A percentile compares a stretch with the other conserved stretches of the same genome.
Conservation (phyloP, 2,113 vertebrate species). For the Galeopterus variegatus region DNA sequence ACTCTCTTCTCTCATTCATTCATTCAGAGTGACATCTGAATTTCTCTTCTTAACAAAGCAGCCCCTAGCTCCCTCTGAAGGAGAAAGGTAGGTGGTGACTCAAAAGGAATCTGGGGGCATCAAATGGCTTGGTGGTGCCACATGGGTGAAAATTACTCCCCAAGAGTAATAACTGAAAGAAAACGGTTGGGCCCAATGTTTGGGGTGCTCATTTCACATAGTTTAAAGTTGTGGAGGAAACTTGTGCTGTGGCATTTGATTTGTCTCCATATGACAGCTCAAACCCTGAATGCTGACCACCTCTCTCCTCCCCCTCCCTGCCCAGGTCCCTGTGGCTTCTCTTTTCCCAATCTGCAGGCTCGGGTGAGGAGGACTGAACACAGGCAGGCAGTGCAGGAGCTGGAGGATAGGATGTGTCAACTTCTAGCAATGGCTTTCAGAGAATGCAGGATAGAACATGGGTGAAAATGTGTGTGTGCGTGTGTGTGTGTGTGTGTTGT, state of each 20-base stretch:
- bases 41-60: not conserved
- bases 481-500: not conserved
- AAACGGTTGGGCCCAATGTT: not conserved
- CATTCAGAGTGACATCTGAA: not conserved
- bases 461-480: not conserved
- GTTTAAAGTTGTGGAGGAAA: not conserved
- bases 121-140: not conserved
- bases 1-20: not conserved
- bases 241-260: not conserved
- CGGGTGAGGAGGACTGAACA: no score
- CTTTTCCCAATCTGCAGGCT: not conserved
- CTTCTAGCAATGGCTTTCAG: not conserved
- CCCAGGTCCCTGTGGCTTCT: rapidly evolving
- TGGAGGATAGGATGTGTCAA: not conserved
- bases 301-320: rapidly evolving
- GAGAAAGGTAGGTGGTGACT: not conserved
- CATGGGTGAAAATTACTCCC: not conserved
- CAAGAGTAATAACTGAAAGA: not conserved
- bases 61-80: not conserved
- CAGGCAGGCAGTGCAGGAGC: not conserved
- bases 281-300: not conserved
- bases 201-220: not conserved
- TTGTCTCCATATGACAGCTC: not conserved
- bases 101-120: not conserved
- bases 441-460: not conserved